Conservation (phyloP, 1,140 invertebrate genomes). For the Drosophila tani region DNA sequence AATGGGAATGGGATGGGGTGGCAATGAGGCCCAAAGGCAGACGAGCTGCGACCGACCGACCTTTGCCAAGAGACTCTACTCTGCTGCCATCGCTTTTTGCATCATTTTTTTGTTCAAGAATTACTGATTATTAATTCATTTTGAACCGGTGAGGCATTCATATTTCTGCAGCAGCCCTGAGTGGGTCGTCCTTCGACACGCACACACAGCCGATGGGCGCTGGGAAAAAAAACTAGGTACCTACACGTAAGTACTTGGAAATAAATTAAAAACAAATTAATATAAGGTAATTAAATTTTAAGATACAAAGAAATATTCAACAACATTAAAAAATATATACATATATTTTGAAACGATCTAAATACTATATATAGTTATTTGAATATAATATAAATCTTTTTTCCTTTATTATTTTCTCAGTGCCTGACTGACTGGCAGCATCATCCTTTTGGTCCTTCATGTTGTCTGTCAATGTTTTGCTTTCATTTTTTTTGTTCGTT, state of each 20-base stretch:
- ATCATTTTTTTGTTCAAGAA: conserved; percentile 76
- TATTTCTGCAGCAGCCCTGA: conserved; percentile 71
- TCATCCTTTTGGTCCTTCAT: conserved; percentile 48
- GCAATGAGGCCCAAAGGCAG: conserved; percentile 49
- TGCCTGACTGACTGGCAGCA: conserved; percentile 23
- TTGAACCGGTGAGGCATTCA: conserved; percentile 81
- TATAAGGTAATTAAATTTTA: no score
- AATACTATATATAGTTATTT: no score
- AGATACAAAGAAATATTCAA: background rate
- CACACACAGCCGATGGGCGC: conserved; percentile 4
- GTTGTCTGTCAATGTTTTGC: conserved; percentile 82
- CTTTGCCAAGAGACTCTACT: conserved; percentile 28
- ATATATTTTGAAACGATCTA: no score
- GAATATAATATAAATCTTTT: no score
- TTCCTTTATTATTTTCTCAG: background rate
- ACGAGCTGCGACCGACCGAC: conserved; percentile 24
- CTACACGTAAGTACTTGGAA: no score
- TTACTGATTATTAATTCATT: conserved; percentile 84
- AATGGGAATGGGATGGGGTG: background rate
- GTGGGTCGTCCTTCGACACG: conserved; percentile 72
- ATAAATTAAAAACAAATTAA: no score
- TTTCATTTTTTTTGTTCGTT: conserved; percentile 59
- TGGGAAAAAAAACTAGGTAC: background rate
- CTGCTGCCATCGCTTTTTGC: conserved; percentile 32
- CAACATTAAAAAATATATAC: no score